phyloP scores from a whole-genome alignment of 2,888 invertebrate species.

The Temnothorax ravouxi region DNA sequence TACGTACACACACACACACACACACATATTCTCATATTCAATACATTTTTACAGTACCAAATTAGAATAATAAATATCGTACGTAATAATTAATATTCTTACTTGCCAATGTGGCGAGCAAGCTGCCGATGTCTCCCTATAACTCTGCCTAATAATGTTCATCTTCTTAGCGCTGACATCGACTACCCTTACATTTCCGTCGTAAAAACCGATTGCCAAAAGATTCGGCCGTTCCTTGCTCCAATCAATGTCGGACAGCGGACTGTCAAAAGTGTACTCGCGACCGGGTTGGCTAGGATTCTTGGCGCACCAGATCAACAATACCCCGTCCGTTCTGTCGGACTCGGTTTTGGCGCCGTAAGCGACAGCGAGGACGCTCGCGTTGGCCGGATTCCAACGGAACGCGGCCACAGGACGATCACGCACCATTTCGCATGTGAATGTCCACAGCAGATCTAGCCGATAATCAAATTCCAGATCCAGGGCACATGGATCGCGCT shows the following conservation, averaged over 20 bases:
- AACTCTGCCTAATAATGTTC: constrained; percentile 88
- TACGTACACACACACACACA: neutral
- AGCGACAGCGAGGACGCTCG: constrained; percentile 91
- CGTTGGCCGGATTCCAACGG: constrained; percentile 90
- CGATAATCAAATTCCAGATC: constrained; percentile 90
- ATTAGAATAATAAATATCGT: neutral
- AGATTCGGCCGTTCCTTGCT: constrained; percentile 90
- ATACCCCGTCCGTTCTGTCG: constrained; percentile 88
- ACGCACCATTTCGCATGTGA: constrained; percentile 86
- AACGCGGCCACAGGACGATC: constrained; percentile 89
- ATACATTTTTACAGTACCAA: neutral
- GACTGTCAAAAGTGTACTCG: constrained; percentile 88
- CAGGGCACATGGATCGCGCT: constrained; percentile 89
- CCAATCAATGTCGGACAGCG: constrained; percentile 91
- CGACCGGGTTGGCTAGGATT: constrained; percentile 93
- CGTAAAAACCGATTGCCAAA: constrained; percentile 91
- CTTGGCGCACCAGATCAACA: constrained; percentile 92
- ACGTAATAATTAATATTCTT: neutral
- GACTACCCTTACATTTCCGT: constrained; percentile 91
- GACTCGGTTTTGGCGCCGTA: constrained; percentile 87
- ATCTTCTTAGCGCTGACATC: constrained; percentile 89
- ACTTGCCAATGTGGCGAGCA: constrained; percentile 90
- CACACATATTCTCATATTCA: neutral
- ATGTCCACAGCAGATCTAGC: constrained; percentile 90
- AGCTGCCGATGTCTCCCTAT: constrained; percentile 88